Base-by-base conservation (phyloP, 2,113 vertebrate genomes). In the Apteryx owenii region DNA sequence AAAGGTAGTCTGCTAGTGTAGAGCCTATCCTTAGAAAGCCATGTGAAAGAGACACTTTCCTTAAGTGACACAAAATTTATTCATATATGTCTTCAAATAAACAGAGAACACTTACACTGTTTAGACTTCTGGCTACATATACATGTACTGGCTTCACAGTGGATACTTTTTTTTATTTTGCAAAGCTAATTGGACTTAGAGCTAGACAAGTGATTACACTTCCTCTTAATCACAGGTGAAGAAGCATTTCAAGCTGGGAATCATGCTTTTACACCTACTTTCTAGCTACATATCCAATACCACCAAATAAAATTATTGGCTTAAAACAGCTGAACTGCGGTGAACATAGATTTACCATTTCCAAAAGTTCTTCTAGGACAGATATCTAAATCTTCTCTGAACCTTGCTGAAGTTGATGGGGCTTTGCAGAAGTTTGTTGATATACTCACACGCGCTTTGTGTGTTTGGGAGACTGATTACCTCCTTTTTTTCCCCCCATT, bases 201-300 rank as follows among this genome's bases (percentile, higher is more conserved):
- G 42, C 19, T 79, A 36, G 42, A 13, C n/a, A 86, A 81, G 69
- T 92, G 85, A 94, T 96, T 97, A 89, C 25, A 75, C 38, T 89
- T 44, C 65, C 88, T 87, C 51, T 93, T 93, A 92, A 92, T 85
- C 88, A 85, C 11, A 79, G 66, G 28, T 64, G 81, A 96, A 93
- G 60, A 82, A 68, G 17, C 22, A 91, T 80, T 90, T 89, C 86
- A 95, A 92, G 65, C 75, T 94, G 85, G 64, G 72, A 96, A 85
- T 89, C 42, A 53, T 85, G 81, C 19, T 42, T 90, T 90, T 88
- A 89, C 21, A 78, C 18, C 29, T 93, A 58, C 26, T 76, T 44
- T 60, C 51, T 33, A 29, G 56, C 56, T 58, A 58, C 29, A 58
- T 58, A 19, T 58, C 33, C 31, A 58, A 42, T 66, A 42, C 15